phyloP scores from a whole-genome alignment of 2,888 invertebrate genomes.

The Sialis fuliginosa region DNA sequence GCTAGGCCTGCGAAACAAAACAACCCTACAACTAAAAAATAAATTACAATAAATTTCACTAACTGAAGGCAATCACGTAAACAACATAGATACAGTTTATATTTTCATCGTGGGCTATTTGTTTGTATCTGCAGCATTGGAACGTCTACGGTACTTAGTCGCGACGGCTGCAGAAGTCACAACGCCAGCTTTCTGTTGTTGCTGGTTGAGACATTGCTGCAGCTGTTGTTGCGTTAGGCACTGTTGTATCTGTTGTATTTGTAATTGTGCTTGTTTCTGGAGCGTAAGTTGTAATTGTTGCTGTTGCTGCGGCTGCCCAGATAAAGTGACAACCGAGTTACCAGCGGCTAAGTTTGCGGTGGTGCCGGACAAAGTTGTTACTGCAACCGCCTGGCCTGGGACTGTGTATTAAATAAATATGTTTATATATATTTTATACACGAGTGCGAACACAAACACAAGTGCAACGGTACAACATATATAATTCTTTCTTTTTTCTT shows the following conservation, averaged over 20 bases:
- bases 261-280: conserved; percentile 22
- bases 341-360: conserved; percentile 2
- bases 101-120: conserved; percentile 14
- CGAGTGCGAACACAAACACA: too few species aligned
- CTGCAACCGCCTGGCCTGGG: not conserved
- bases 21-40: too few species aligned
- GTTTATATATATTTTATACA: too few species aligned
- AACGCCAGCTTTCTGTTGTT: conserved; percentile 12
- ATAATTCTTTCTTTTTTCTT: too few species aligned
- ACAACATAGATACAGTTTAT: not conserved
- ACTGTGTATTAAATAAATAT: too few species aligned
- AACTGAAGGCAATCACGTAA: not conserved
- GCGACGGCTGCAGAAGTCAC: conserved; percentile 15
- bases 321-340: conserved; percentile 8
- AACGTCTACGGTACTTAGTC: conserved; percentile 21
- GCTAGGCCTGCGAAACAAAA: too few species aligned
- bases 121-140: conserved; percentile 22
- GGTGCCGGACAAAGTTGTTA: not conserved
- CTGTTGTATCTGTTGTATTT: conserved; percentile 22
- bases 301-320: conserved; percentile 8
- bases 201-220: conserved; percentile 21
- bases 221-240: conserved; percentile 20
- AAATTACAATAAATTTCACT: too few species aligned
- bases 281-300: conserved; percentile 15
- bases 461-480: too few species aligned